These are phyloP conservation scores for Pangasius djambal DNA, from an alignment of 2,797 vertebrate genomes.

Conservation along the genomic window DNA sequence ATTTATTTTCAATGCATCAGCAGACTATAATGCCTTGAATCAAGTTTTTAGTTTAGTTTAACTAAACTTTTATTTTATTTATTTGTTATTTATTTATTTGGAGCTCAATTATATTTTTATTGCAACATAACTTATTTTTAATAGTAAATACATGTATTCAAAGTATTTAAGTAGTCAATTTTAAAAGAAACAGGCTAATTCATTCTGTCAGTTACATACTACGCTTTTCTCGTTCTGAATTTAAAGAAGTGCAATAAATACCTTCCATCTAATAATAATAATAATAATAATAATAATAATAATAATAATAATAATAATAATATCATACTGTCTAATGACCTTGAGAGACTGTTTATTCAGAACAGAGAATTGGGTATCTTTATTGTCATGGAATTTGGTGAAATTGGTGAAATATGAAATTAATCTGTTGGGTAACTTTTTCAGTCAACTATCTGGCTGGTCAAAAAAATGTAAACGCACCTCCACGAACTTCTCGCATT, in stretches of 20 bases:
- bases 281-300: background rate
- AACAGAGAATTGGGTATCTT: background rate
- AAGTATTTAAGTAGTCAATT: background rate
- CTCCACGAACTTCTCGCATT: conserved; percentile 74
- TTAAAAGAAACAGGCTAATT: background rate
- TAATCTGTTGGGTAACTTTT: background rate
- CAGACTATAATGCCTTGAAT: background rate
- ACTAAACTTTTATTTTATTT: background rate
- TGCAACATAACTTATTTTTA: background rate
- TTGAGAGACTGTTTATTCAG: background rate
- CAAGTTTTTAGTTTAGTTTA: background rate
- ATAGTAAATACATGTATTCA: background rate
- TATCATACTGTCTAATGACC: background rate
- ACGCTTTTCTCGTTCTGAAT: background rate
- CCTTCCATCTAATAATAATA: background rate
- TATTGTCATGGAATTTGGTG: background rate
- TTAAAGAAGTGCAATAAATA: background rate
- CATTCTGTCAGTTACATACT: background rate
- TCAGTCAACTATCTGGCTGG: background rate
- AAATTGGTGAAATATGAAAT: background rate
- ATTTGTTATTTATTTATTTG: background rate
- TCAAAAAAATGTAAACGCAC: conserved; percentile 58
- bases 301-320: background rate
- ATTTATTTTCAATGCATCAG: background rate
- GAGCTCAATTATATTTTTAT: background rate